Conservation (phyloP, 2,113 vertebrate species). For the Aspidoscelis tigris region DNA sequence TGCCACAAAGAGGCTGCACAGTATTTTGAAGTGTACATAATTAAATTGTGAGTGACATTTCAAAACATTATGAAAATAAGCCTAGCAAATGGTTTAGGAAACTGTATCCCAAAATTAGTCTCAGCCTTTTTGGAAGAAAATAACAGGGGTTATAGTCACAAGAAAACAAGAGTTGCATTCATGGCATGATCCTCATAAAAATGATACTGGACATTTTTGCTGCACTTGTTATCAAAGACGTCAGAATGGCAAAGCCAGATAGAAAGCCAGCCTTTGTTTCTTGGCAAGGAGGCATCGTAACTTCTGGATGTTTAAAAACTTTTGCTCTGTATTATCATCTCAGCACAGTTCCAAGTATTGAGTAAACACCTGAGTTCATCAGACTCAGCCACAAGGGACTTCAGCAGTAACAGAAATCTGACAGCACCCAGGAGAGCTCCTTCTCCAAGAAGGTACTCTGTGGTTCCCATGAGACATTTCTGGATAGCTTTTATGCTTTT, state of each 20-base stretch:
- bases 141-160: not conserved
- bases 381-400: no score
- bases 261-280: slow-evolving; percentile 2
- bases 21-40: slow-evolving; percentile 34
- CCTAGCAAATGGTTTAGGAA: slow-evolving; percentile 38
- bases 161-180: slow-evolving; percentile 17
- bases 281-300: not conserved
- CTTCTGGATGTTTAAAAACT: not conserved
- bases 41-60: slow-evolving; percentile 37
- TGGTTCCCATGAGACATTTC: not conserved
- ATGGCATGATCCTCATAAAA: not conserved
- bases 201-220: not conserved
- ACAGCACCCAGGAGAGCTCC: not conserved
- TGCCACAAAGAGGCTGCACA: slow-evolving; percentile 15
- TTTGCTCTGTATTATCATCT: not conserved
- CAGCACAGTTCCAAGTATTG: not conserved
- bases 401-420: no score
- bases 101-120: slow-evolving; percentile 25
- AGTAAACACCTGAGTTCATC: not conserved
- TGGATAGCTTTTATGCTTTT: not conserved
- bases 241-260: not conserved
- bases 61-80: slow-evolving; percentile 17
- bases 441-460: not conserved
- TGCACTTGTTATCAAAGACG: slow-evolving; percentile 20
- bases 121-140: not conserved